These are phyloP conservation scores for Lasius platythorax DNA, from an alignment of 2,888 invertebrate genomes.

Conservation along the genomic window DNA sequence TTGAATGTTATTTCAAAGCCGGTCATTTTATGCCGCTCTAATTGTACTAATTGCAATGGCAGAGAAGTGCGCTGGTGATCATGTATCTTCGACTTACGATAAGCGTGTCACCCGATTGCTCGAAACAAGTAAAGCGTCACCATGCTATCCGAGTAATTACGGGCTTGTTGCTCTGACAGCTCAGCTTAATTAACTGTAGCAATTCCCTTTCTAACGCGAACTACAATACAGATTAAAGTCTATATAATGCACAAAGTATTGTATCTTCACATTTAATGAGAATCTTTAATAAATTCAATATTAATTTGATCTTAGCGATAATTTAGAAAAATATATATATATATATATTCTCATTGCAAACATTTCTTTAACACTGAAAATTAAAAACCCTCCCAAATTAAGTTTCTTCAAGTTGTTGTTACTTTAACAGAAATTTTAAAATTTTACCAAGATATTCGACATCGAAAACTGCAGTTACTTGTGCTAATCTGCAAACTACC, in stretches of 20 bases:
- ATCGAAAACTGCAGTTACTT: not conserved
- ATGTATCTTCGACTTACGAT: constrained; percentile 4
- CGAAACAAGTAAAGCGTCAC: constrained; percentile 36
- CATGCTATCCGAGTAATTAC: constrained; percentile 20
- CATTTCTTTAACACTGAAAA: not conserved
- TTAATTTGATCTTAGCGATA: not conserved
- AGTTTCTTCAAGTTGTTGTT: not conserved
- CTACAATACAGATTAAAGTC: not conserved
- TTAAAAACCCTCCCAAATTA: not conserved
- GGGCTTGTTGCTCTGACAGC: constrained; percentile 4
- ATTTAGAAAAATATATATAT: not conserved
- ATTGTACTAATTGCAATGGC: constrained; percentile 21
- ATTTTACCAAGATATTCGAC: constrained; percentile 1
- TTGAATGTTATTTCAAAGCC: not conserved
- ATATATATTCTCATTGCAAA: not conserved
- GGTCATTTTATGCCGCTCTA: not conserved
- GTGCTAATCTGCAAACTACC: not conserved
- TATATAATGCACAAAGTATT: not conserved
- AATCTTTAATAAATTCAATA: not conserved
- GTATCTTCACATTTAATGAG: not conserved
- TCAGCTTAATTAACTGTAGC: constrained; percentile 31
- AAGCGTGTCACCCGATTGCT: constrained; percentile 30
- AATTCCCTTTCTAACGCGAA: constrained; percentile 18
- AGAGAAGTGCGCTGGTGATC: not conserved
- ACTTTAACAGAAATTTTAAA: not conserved